Evolutionary conservation across 2,797 vertebrate species (phyloP).

Genomic region (Momotus momota): DNA sequence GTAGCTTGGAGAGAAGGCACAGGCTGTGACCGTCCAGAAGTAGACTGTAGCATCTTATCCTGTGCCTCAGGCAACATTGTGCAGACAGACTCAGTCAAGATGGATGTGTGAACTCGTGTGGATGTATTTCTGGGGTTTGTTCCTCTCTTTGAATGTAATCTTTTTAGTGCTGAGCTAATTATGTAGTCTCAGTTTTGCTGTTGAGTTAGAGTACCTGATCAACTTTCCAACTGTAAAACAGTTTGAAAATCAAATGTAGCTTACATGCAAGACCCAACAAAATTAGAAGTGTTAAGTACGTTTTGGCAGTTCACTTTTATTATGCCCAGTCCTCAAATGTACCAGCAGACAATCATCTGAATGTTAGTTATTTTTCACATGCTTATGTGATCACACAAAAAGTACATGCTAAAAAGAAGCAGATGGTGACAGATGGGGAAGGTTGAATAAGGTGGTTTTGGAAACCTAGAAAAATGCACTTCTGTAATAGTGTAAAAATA

Average conservation of each 20-base stretch:
- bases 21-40: constrained; percentile 36
- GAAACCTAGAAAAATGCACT: constrained; percentile 97
- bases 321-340: constrained; percentile 91
- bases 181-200: constrained; percentile 81
- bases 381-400: constrained; percentile 98
- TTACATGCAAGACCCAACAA: constrained; percentile 84
- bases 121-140: constrained; percentile 76
- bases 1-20: background rate
- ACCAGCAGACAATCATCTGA: constrained; percentile 99
- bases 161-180: constrained; percentile 81
- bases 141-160: constrained; percentile 68
- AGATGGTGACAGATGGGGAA: constrained; percentile 99
- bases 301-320: constrained; percentile 96
- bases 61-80: constrained; percentile 44
- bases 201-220: constrained; percentile 83
- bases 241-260: constrained; percentile 84
- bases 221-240: constrained; percentile 83
- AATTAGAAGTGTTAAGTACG: constrained; percentile 94
- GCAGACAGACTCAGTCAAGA: constrained; percentile 56
- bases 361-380: constrained; percentile 99
- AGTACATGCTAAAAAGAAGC: constrained; percentile 98
- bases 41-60: constrained; percentile 34
- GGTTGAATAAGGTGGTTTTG: constrained; percentile 99
- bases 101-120: constrained; percentile 64
- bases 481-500: constrained; percentile 97